phyloP scores from a whole-genome alignment of 1,140 invertebrate genomes.

The Maniola jurtina region DNA sequence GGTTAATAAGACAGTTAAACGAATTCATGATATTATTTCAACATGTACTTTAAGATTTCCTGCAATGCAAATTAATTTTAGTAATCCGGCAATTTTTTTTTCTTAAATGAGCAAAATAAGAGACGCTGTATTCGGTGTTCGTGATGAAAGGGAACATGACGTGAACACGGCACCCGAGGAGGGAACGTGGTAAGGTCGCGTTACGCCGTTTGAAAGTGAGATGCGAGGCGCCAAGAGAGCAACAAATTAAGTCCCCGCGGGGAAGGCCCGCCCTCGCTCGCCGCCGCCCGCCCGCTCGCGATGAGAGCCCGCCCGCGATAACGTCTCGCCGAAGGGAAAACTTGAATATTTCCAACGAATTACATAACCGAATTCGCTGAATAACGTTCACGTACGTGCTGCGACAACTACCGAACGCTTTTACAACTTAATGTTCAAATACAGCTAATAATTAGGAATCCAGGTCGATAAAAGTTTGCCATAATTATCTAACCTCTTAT shows the following conservation, averaged over 20 bases:
- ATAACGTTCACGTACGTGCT: constrained; percentile 59
- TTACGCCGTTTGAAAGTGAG: constrained; percentile 76
- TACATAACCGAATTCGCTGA: constrained; percentile 68
- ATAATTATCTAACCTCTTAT: neutral
- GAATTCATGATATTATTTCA: too few relatives aligned
- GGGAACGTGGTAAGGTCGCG: constrained; percentile 67
- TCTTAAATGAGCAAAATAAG: constrained; percentile 9
- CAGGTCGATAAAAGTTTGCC: neutral
- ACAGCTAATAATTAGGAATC: constrained; percentile 16
- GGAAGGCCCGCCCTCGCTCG: constrained; percentile 50
- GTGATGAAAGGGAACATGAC: constrained; percentile 52
- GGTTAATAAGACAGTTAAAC: too few relatives aligned
- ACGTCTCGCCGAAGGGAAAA: constrained; percentile 71
- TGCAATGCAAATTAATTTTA: too few relatives aligned
- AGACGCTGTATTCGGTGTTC: constrained; percentile 25
- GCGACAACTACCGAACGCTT: constrained; percentile 55
- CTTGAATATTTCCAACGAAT: constrained; percentile 73
- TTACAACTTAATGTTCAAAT: constrained; percentile 57
- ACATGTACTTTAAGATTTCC: too few relatives aligned
- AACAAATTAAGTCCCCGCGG: constrained; percentile 77
- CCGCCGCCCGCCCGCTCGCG: constrained; percentile 45
- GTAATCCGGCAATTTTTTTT: too few relatives aligned
- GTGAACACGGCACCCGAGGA: constrained; percentile 45
- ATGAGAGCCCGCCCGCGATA: constrained; percentile 69
- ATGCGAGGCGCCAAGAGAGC: constrained; percentile 76